Base-by-base conservation (phyloP, 2,113 vertebrate genomes). In the Caranx melampygus region DNA sequence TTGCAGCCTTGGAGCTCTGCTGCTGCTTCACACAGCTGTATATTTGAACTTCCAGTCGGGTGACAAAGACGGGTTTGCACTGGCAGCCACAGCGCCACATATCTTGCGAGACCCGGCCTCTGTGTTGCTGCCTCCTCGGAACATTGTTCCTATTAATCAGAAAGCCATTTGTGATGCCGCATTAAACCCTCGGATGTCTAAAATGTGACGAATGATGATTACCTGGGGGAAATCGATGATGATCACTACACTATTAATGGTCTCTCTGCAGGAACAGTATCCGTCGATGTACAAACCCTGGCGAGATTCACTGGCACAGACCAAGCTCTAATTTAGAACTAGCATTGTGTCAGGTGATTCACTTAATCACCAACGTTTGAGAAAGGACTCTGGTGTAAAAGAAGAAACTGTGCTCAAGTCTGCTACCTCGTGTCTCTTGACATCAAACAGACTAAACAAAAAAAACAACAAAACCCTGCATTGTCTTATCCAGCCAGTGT, bases 161-260 rank as follows among this genome's bases (percentile, higher is more conserved):
- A 89, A 94, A 92, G 71, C 84, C 87, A 91, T 94, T 94, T 89
- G 88, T 90, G 79, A 88, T 69, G 75, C 85, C 14, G 87, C 88
- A 88, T 93, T 93, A 93, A 94, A 92, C 83, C 84, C 82, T 71
- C 20, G 45, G 52, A 90, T 84, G 77, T 93, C 87, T 88, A 81
- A 91, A 91, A 88, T 80, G 80, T 92, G 86, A 92, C 78, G 81
- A 94, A 91, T 90, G 84, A 91, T 91, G 87, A 92, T 92, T 91
- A 92, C 88, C 88, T 89, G 89, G 58, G 87, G 85, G 85, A 91
- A 92, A 93, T 90, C 85, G 69, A 93, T 94, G 88, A 91, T 91
- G 90, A 94, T 93, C 75, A 83, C 83, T 40, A 26, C 83, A 86
- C 71, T 91, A 91, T 91, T 92, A 92, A 89, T 87, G 85, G 64